Evolutionary conservation across 30 jellyfish, hydroid and myxozoan genomes (phyloP), one percentile per base, ranked within the genome.

Genomic region (Cassiopea xamachana): DNA sequence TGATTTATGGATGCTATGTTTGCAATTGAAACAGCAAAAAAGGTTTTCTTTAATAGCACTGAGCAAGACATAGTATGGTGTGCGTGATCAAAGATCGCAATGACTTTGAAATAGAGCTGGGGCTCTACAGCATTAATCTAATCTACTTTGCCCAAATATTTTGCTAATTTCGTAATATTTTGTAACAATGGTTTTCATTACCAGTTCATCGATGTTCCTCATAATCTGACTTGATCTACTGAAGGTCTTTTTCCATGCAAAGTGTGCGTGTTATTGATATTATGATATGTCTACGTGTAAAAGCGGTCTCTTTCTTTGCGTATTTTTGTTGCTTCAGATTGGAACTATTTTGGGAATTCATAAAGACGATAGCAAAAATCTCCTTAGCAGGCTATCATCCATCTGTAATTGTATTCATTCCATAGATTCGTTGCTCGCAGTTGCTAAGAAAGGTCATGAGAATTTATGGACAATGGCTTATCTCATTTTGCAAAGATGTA

Each of bases 401-500:
- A 27, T 27, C 27, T 64, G 74, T 64, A 17, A 64, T 64, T 64
- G 74, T 64, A 64, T 64, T 64, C 74, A 64, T 64, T 64, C 74
- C 74, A 27, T 14, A 64, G 43, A 64, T 64, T 64, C 39, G 74
- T 64, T 17, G 74, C 74, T 64, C 43, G 43, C 43, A 17, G 43
- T 64, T 64, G 74, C 74, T 64, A 64, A 64, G 74, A 64, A 64
- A 17, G 74, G 74, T 64, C 74, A 64, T 64, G 74, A 13, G 74
- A 64, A 17, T 64, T 64, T 64, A 64, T 64, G 74, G 27, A 9
- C 74, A 64, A 13, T 64, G 43, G 27, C 74, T 64, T 64, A 64
- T 64, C 74, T 7, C 43, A 2, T 64, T 17, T 64, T 27, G 15
- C 74, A 17, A 64, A 64, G 74, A 17, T 1, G 27, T 14, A 9